phyloP scores from a whole-genome alignment of 2,797 vertebrate species.

The Otolemur crassicaudatus region DNA sequence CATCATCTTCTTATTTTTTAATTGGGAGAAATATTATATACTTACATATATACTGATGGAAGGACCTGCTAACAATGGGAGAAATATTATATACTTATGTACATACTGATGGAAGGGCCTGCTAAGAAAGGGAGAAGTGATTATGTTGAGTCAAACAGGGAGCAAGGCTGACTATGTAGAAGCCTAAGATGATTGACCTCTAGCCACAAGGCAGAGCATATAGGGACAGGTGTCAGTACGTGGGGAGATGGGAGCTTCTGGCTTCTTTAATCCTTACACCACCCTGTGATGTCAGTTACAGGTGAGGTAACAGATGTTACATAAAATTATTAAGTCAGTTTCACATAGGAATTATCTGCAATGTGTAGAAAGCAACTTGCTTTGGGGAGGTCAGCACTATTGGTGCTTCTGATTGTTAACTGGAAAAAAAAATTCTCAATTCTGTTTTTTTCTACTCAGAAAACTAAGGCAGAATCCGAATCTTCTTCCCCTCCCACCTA shows the following conservation, averaged over 20 bases:
- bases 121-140: background rate
- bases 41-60: background rate
- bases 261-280: background rate
- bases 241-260: background rate
- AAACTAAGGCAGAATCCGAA: conserved; percentile 6
- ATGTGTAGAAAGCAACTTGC: background rate
- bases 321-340: background rate
- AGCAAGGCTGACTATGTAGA: background rate
- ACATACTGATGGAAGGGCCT: background rate
- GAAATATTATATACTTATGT: background rate
- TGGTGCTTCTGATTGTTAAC: conserved; percentile 36
- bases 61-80: background rate
- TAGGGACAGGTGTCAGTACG: no score
- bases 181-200: background rate
- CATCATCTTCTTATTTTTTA: background rate
- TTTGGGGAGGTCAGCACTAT: background rate
- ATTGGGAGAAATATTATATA: background rate
- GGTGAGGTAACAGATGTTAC: background rate
- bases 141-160: background rate
- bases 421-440: conserved; percentile 11
- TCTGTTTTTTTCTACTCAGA: conserved; percentile 22
- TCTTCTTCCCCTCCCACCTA: background rate
- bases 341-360: background rate
- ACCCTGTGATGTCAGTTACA: background rate
- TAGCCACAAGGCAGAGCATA: background rate